A percentile compares a stretch with the other conserved stretches of the same genome.
These are phyloP conservation scores for Perca schrenkii DNA, from an alignment of 2,113 vertebrate genomes.

Conservation along the genomic window DNA sequence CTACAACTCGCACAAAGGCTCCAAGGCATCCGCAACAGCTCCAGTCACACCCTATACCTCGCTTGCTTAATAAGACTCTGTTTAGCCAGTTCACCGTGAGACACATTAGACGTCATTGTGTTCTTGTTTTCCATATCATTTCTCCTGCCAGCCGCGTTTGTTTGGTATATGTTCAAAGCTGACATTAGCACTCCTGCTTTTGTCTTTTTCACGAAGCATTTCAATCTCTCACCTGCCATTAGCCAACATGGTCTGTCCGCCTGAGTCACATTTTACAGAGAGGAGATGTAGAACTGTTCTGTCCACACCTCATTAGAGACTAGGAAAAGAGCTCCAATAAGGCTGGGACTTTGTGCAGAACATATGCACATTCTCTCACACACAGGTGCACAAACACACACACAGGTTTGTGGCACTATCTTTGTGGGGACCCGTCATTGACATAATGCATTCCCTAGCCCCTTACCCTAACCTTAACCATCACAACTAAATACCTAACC, in stretches of 20 bases:
- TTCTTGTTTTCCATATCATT: conserved; percentile 65
- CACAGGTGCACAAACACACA: conserved; percentile 11
- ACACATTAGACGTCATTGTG: conserved; percentile 63
- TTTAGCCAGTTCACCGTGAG: conserved; percentile 44
- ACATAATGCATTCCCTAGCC: too few species aligned
- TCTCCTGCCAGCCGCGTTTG: conserved; percentile 55
- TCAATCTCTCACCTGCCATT: conserved; percentile 76
- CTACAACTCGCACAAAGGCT: conserved; percentile 57
- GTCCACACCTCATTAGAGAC: conserved; percentile 74
- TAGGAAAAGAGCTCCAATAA: conserved; percentile 57
- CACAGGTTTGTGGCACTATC: neutral
- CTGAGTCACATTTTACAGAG: conserved; percentile 69
- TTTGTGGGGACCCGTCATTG: too few species aligned
- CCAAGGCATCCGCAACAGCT: conserved; percentile 29
- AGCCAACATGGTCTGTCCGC: conserved; percentile 62
- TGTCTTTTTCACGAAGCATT: conserved; percentile 70
- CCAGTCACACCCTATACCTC: conserved; percentile 18
- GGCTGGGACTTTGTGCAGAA: conserved; percentile 56
- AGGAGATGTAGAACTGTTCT: conserved; percentile 58
- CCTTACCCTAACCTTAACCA: too few species aligned
- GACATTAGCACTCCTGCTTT: conserved; percentile 72
- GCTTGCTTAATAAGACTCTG: conserved; percentile 50
- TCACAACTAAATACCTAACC: too few species aligned
- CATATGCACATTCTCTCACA: conserved; percentile 38
- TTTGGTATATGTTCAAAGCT: conserved; percentile 57